Evolutionary conservation across 2,888 invertebrate genomes (phyloP), one percentile per base, ranked within the genome.

Genomic region (Carcina quercana): DNA sequence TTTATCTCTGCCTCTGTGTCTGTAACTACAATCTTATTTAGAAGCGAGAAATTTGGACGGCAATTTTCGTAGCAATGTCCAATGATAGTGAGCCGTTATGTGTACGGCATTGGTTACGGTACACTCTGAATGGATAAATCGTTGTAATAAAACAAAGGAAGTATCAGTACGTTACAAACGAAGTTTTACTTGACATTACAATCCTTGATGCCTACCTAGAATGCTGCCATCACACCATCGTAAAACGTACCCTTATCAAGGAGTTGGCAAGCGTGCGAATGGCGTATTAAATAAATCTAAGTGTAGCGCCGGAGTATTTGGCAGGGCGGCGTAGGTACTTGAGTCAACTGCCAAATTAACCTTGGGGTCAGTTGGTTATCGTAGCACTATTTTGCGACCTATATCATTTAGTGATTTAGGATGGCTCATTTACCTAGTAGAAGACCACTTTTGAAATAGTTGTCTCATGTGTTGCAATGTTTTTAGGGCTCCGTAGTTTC

Each of bases 191-290:
- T 22, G n/a, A 7, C 5, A n/a, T 20, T 20, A 24, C 12, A 6
- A 11, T 24, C 24, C 12, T 2, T 11, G 5, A n/a, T 20, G 3
- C n/a, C 20, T 3, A 20, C 8, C 10, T 8, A 8, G 10, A 20
- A 20, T 8, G 8, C 20, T 20, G 20, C n/a, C 20, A 20, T 12
- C 3, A 24, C 11, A 11, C 24, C 32, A 21, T 27, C 26, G 32
- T 32, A 32, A 26, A 32, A 10, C 13, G 6, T 14, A 27, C 21
- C 15, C 32, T 37, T 42, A 39, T 42, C 42, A 37, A 32, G 32
- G 15, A 38, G 22, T 42, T 42, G 42, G 42, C 26, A 27, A 17
- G 15, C 14, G 14, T 32, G 27, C 24, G 12, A 11, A 24, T 17
- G 13, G 12, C 13, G 15, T 17, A 19, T 17, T 28, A 28, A 28